Percentiles rank a stretch among this genome's conserved stretches.
These are phyloP conservation scores for Bombus huntii DNA, from an alignment of 1,140 invertebrate species.

Conservation along the genomic window DNA sequence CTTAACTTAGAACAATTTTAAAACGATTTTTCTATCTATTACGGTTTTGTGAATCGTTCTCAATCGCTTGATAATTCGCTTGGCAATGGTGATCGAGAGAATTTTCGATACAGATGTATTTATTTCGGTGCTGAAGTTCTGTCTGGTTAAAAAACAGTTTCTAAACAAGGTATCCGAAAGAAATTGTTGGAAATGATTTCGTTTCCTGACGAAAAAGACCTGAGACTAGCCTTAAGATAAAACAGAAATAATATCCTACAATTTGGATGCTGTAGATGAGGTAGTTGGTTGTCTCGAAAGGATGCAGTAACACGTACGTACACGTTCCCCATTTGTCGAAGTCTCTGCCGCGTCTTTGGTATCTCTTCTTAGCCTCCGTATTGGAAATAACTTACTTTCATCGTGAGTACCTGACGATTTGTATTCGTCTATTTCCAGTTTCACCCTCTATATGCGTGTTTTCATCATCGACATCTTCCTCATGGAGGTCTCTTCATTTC, in stretches of 20 bases:
- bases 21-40: not conserved
- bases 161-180: not conserved
- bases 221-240: conserved; percentile 36
- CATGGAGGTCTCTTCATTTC: not conserved
- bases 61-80: not conserved
- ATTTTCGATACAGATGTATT: not conserved
- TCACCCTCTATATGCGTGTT: not conserved
- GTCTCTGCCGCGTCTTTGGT: conserved; percentile 33
- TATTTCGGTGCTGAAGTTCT: not conserved
- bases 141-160: not conserved
- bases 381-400: not conserved
- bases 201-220: not conserved
- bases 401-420: not conserved
- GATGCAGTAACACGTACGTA: conserved; percentile 7
- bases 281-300: conserved; percentile 46
- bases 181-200: not conserved
- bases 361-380: conserved; percentile 8
- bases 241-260: conserved; percentile 30
- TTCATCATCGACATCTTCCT: not conserved
- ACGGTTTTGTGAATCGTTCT: not conserved
- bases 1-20: not conserved
- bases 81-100: not conserved
- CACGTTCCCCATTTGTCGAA: conserved; percentile 4
- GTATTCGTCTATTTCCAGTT: not conserved
- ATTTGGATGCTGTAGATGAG: conserved; percentile 42